Base-by-base conservation (phyloP, 1,140 invertebrate genomes). In the Heliconius melpomene region DNA sequence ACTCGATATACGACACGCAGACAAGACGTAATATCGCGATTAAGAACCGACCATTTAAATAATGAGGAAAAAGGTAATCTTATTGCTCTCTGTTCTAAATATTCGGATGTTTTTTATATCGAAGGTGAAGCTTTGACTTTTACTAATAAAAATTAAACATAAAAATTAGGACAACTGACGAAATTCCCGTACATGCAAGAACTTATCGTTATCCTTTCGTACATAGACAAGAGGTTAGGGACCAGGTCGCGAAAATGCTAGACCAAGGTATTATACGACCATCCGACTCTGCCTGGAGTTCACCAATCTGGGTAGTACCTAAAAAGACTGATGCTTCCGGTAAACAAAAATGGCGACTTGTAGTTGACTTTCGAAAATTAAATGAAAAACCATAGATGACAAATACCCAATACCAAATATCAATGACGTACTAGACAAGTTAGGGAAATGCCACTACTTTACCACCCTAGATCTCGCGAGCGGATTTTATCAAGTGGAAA, bases 141-240 rank as follows among this genome's bases (percentile, higher is more conserved):
- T 26, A 80, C 60, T 9, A 80, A 80, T 54, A 77, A 80, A 80
- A 80, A 29, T 80, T 71, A 75, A 80, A 80, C 79, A 80, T 80
- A 18, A 23, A n/a, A 57, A 57, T 57, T 23, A 57, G 54, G n/a
- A 57, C 54, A 7, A 57, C 54, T 23, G 54, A 57, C n/a, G 54
- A 57, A 57, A 23, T 57, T 20, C 54, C 54, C 54, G 54, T 57
- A 57, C 54, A n/a, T 23, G 54, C 54, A 20, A 57, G n/a, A 57
- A 57, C 18, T 57, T 57, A 57, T 57, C 16, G 54, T 57, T 57
- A 57, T 23, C 79, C 79, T 29, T 73, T 57, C 29, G 60, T 76
- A 52, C 79, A 72, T 75, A 70, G 79, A 57, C 79, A 80, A 26
- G 79, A 80, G 72, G 74, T 80, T 76, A 16, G 32, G 18, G 50